Evolutionary conservation across 2,113 vertebrate species (phyloP).

Genomic region (Cygnus buccinator): DNA sequence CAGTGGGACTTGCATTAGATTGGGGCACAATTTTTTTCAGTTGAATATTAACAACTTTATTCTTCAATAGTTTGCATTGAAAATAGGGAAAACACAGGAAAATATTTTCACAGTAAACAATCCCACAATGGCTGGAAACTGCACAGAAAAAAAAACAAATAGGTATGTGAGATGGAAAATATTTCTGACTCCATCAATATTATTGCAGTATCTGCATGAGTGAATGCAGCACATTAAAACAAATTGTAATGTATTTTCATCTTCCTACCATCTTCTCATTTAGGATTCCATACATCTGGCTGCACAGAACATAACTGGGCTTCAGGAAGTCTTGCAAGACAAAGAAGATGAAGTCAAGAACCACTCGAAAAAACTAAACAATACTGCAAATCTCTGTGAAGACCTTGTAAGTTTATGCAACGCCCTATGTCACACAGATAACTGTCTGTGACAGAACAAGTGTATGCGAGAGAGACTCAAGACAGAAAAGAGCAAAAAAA

Average conservation of each 20-base stretch:
- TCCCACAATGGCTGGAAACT: background rate
- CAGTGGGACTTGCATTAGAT: background rate
- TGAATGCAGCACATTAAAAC: background rate
- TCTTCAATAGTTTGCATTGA: background rate
- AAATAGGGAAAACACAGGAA: background rate
- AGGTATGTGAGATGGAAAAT: background rate
- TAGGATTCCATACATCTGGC: conserved; percentile 87
- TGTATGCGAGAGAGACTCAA: background rate
- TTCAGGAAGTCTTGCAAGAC: conserved; percentile 83
- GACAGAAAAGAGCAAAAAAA: background rate
- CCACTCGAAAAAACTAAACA: conserved; percentile 46
- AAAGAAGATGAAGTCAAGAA: conserved; percentile 68
- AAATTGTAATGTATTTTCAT: background rate
- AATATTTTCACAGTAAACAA: background rate
- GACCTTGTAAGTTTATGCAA: conserved; percentile 85
- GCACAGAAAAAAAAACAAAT: background rate
- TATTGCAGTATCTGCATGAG: background rate
- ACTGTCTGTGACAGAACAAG: background rate
- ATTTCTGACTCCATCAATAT: background rate
- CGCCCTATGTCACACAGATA: background rate
- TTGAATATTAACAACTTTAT: background rate
- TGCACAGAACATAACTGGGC: conserved; percentile 77
- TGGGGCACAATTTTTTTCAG: background rate
- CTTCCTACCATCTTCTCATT: background rate
- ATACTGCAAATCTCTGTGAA: conserved; percentile 76